Evolutionary conservation across 2,797 vertebrate genomes (phyloP), one percentile per base, ranked within the genome.

Genomic region (Sparidentex hasta): DNA sequence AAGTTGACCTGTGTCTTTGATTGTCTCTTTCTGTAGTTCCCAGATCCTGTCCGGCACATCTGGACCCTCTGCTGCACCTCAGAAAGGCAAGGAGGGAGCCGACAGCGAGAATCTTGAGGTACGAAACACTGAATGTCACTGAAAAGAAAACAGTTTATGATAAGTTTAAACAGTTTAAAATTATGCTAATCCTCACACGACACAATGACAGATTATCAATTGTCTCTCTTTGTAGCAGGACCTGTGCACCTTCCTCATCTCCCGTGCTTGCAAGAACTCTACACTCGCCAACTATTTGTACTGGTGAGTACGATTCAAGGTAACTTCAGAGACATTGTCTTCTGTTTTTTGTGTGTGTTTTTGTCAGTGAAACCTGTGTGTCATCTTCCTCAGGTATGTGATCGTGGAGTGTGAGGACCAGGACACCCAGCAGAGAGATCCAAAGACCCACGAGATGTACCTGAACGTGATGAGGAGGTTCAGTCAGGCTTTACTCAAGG

Each of bases 341-440:
- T 33, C 29, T 33, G 25, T 64, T 52, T 38, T 38, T 33, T 33
- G 3, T 33, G 29, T 33, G 27, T 58, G 11, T 78, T 51, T 51
- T 1, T 43, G 11, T 43, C 14, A 25, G 5, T 1, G 7, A 52
- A 48, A 27, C 11, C 38, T 14, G 25, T 62, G 29, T 58, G 61
- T 43, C 38, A 20, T 66, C n/a, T 41, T 38, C 58, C 50, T 23
- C 89, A 99, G 98, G 98, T 99, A 99, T 63, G 97, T 99, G 76
- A 99, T 99, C 21, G 98, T 99, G 77, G 98, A 99, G 88, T 99
- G 97, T 87, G 98, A 99, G 92, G 98, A 99, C 77, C 98, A 98
- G 90, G 98, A 99, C 93, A 99, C 97, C 4, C 96, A 98, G 90
- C 97, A 97, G 94, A 96, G 98, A 93, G 98, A 99, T 74, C 98